phyloP scores from a whole-genome alignment of 1,140 invertebrate genomes.

The Teleopsis dalmanni region DNA sequence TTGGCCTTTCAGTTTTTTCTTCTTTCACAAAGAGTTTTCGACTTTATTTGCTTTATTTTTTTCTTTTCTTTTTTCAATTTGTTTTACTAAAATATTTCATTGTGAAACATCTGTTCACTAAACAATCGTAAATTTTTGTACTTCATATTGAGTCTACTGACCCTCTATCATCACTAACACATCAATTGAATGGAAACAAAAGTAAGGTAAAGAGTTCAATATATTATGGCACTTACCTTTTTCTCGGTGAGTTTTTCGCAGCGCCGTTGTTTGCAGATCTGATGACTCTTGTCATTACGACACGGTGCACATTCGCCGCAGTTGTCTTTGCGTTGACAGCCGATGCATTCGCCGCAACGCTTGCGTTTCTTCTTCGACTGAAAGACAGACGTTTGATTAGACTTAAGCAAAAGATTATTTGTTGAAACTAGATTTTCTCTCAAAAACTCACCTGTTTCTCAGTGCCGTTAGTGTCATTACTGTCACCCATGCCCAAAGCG shows the following conservation, averaged over 20 bases:
- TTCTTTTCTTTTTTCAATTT: too few relatives aligned
- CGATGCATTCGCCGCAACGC: conserved; percentile 87
- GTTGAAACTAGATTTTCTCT: background rate
- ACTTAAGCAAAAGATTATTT: background rate
- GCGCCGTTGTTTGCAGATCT: conserved; percentile 90
- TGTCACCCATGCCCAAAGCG: conserved; percentile 49
- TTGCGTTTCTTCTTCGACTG: conserved; percentile 89
- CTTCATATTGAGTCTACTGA: too few relatives aligned
- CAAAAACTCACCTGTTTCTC: conserved; percentile 51
- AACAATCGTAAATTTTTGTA: too few relatives aligned
- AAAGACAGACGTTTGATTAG: conserved; percentile 21
- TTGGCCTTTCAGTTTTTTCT: too few relatives aligned
- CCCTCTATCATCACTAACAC: too few relatives aligned
- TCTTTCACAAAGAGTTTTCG: too few relatives aligned
- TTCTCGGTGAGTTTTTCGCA: conserved; percentile 91
- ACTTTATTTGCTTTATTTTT: too few relatives aligned
- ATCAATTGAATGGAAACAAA: too few relatives aligned
- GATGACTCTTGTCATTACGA: conserved; percentile 87
- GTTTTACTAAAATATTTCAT: too few relatives aligned
- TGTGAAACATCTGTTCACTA: too few relatives aligned
- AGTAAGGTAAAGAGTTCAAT: too few relatives aligned
- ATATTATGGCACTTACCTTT: conserved; percentile 80
- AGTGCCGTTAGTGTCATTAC: conserved; percentile 52
- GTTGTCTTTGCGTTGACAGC: conserved; percentile 90
- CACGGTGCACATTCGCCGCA: conserved; percentile 92